Percentiles rank a stretch among this genome's conserved stretches.
These are phyloP conservation scores for Heliconius ethilla DNA, from an alignment of 2,888 invertebrate species.

Conservation along the genomic window DNA sequence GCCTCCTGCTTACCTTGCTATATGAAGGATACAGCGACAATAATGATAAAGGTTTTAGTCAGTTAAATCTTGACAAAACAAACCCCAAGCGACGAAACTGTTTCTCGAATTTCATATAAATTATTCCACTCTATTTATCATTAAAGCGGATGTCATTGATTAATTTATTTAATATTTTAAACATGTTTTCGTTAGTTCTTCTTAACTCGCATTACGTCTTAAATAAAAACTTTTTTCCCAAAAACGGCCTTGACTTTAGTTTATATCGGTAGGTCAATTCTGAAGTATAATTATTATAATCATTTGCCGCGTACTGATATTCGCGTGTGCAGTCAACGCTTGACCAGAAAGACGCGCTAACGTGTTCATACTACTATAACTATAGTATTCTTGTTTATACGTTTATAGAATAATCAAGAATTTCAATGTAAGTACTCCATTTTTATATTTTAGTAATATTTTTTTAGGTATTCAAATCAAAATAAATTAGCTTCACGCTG, in stretches of 20 bases:
- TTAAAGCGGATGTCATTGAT: neutral
- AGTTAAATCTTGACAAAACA: too few relatives aligned
- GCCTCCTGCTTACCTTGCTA: too few relatives aligned
- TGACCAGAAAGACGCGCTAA: slow-evolving; percentile 34
- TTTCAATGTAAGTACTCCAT: slow-evolving; percentile 2
- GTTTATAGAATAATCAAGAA: neutral
- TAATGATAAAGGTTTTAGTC: too few relatives aligned
- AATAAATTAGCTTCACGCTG: too few relatives aligned
- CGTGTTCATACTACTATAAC: neutral
- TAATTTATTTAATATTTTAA: neutral
- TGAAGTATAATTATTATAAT: neutral
- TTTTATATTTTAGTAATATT: neutral
- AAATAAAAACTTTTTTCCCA: neutral
- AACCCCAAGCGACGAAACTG: neutral
- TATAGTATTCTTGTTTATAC: neutral
- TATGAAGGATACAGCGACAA: too few relatives aligned
- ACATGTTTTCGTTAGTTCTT: slow-evolving; percentile 1
- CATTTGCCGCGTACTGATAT: neutral
- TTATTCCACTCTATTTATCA: neutral
- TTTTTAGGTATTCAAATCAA: too few relatives aligned
- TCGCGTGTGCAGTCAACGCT: slow-evolving; percentile 37
- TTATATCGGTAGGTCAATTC: neutral
- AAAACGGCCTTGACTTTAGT: slow-evolving; percentile 4
- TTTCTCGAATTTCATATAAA: neutral
- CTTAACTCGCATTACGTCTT: neutral